Conservation (phyloP, 1,140 invertebrate species). For the Nixonia krombeini region DNA sequence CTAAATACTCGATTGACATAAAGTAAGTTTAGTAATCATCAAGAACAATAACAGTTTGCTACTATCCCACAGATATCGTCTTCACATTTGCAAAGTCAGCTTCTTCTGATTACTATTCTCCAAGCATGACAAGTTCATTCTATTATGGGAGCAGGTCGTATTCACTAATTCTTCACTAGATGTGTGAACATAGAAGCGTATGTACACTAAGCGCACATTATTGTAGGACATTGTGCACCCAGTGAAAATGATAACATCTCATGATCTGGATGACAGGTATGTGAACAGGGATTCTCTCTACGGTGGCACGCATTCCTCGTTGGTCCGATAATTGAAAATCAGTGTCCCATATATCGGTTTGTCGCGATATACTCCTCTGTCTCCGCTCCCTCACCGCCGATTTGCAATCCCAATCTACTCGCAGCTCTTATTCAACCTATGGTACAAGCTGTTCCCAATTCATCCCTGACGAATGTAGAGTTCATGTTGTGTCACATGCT, state of each 20-base stretch:
- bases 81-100: neutral
- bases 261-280: constrained; percentile 60
- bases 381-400: constrained; percentile 21
- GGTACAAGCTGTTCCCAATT: constrained; percentile 45
- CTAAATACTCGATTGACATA: no score
- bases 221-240: constrained; percentile 45
- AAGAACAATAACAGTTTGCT: no score
- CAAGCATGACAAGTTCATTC: constrained; percentile 20
- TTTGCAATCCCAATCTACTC: constrained; percentile 37
- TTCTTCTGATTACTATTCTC: constrained; percentile 36
- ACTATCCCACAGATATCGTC: no score
- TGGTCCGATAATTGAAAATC: constrained; percentile 69
- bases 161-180: constrained; percentile 38
- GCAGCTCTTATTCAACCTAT: constrained; percentile 35
- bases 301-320: constrained; percentile 51
- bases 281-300: constrained; percentile 53
- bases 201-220: constrained; percentile 37
- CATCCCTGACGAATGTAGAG: constrained; percentile 37
- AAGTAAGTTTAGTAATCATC: no score
- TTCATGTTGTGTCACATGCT: constrained; percentile 38
- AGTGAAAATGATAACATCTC: constrained; percentile 64
- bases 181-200: constrained; percentile 39
- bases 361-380: constrained; percentile 40
- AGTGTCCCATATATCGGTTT: constrained; percentile 68
- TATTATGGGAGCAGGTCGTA: constrained; percentile 13